Evolutionary conservation across 30 jellyfish, hydroid and myxozoan genomes (phyloP).

Genomic region (Rhopilema esculentum): DNA sequence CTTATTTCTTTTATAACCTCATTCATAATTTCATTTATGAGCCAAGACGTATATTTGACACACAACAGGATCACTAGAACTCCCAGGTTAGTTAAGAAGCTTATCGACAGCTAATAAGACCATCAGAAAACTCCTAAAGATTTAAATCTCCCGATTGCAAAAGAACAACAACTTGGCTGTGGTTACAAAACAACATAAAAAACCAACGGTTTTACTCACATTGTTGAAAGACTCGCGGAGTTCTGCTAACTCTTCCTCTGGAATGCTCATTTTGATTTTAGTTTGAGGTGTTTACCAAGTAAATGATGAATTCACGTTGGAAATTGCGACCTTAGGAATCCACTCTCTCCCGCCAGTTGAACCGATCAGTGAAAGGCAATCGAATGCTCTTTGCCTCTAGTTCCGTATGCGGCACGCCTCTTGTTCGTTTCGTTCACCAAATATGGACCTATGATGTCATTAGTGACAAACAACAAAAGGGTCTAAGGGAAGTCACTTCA

Average conservation of each 20-base stretch:
- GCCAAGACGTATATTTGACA: too few relatives aligned
- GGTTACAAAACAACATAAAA: not conserved
- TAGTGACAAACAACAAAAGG: not conserved
- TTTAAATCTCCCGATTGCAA: not conserved
- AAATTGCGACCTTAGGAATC: not conserved
- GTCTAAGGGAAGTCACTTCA: too few relatives aligned
- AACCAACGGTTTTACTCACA: conserved; percentile 8
- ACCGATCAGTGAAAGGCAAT: not conserved
- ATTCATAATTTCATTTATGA: too few relatives aligned
- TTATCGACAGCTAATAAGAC: not conserved
- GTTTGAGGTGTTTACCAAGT: not conserved
- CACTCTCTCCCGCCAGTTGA: not conserved
- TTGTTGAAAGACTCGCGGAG: conserved; percentile 37
- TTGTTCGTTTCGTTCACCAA: conserved; percentile 19
- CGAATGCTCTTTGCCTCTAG: conserved; percentile 33
- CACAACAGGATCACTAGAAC: too few relatives aligned
- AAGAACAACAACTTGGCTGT: not conserved
- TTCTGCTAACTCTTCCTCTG: conserved; percentile 31
- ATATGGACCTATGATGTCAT: conserved; percentile 39
- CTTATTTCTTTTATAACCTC: too few relatives aligned
- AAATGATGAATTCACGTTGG: not conserved
- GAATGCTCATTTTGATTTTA: conserved; percentile 18
- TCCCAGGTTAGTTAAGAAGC: too few relatives aligned
- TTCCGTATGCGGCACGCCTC: conserved; percentile 73
- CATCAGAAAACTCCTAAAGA: not conserved